These are phyloP conservation scores for Arctopsyche grandis DNA, from an alignment of 1,140 invertebrate species.

Conservation along the genomic window DNA sequence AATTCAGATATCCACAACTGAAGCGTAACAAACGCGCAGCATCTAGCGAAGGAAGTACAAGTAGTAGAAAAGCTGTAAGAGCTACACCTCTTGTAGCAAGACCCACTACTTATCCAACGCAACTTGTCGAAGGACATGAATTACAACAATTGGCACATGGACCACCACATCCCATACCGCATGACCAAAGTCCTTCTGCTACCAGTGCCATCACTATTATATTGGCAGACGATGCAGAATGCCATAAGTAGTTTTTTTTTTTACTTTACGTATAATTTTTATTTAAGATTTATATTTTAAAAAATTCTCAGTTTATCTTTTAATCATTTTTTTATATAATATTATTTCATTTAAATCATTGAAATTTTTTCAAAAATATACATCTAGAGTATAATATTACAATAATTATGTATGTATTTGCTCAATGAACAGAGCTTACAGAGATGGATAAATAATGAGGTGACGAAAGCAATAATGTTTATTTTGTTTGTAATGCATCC, in stretches of 20 bases:
- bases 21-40: conserved; percentile 43
- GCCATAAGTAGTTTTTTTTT: conserved; percentile 44
- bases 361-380: no score
- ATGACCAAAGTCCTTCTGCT: conserved; percentile 60
- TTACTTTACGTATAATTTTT: background rate
- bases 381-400: no score
- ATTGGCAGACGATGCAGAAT: conserved; percentile 58
- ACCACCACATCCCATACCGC: conserved; percentile 31
- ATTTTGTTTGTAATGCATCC: no score
- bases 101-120: conserved; percentile 24
- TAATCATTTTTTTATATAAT: no score
- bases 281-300: no score
- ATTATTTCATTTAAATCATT: no score
- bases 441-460: no score
- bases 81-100: conserved; percentile 8
- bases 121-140: conserved; percentile 48
- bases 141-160: conserved; percentile 43
- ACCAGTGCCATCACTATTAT: conserved; percentile 62
- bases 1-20: conserved; percentile 62
- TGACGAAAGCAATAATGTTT: no score
- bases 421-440: no score
- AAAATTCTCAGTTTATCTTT: background rate
- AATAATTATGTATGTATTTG: no score
- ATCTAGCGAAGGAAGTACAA: conserved; percentile 34
- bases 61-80: conserved; percentile 16